These are phyloP conservation scores for Fregata magnificens DNA, from an alignment of 2,113 vertebrate genomes.

Conservation along the genomic window DNA sequence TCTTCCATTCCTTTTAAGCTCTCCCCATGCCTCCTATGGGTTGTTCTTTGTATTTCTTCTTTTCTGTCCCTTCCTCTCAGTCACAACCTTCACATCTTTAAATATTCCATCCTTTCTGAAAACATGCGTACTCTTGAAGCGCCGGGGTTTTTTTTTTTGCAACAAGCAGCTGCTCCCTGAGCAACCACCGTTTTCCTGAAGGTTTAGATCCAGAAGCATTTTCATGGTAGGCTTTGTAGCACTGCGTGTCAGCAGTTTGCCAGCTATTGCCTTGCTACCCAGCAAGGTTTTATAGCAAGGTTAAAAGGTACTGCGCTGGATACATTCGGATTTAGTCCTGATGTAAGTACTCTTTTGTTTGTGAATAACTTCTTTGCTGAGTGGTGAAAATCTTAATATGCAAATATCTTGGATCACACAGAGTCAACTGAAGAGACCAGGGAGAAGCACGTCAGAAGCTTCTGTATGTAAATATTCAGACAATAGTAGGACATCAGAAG, in stretches of 20 bases:
- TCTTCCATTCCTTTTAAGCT: neutral
- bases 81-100: neutral
- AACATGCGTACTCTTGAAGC: neutral
- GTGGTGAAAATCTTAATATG: neutral
- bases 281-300: neutral
- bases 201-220: neutral
- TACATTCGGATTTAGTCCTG: neutral
- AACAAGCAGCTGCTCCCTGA: too few relatives aligned
- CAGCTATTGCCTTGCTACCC: neutral
- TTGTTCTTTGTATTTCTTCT: neutral
- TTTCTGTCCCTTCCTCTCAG: neutral
- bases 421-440: neutral
- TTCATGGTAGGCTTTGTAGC: neutral
- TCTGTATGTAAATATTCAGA: neutral
- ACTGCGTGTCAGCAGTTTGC: accelerated
- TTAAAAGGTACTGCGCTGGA: neutral
- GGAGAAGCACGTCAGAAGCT: neutral
- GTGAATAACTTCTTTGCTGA: neutral
- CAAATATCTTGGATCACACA: neutral
- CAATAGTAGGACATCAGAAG: neutral
- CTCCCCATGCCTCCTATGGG: neutral
- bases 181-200: neutral
- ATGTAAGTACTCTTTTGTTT: neutral
- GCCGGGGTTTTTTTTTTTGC: neutral
- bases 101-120: neutral